A percentile compares a stretch with the other conserved stretches of the same genome.
Evolutionary conservation across 2,113 vertebrate genomes (phyloP).

Genomic region (Dolichallabes microphthalmus): DNA sequence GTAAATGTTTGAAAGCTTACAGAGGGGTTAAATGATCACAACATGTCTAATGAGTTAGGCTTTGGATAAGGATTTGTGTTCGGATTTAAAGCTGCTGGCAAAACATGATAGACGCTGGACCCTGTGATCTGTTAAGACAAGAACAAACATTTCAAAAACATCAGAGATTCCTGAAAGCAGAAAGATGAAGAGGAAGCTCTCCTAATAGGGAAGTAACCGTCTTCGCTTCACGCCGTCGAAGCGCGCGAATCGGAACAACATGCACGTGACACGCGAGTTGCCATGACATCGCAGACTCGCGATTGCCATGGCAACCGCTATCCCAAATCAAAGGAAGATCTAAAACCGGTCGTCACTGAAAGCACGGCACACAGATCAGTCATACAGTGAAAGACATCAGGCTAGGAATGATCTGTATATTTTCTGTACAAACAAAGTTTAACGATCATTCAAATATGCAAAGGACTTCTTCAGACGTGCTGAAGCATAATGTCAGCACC

Average conservation of each 20-base stretch:
- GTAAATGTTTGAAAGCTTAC: neutral
- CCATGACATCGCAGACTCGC: conserved; percentile 30
- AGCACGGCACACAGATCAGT: neutral
- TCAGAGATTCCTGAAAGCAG: neutral
- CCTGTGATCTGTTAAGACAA: neutral
- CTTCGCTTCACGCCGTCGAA: neutral
- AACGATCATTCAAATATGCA: neutral
- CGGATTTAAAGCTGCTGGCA: neutral
- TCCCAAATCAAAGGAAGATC: conserved; percentile 19
- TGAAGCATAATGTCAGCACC: conserved; percentile 60
- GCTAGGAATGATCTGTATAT: neutral
- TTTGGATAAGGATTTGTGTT: neutral
- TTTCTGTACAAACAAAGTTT: neutral
- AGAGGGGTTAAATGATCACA: neutral
- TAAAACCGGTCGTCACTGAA: neutral
- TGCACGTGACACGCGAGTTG: conserved; percentile 15
- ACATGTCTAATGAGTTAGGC: neutral
- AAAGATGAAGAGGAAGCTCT: neutral
- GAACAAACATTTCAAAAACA: neutral
- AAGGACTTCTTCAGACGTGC: neutral
- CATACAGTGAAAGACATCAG: neutral
- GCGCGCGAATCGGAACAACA: too few species aligned
- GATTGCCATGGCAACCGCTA: conserved; percentile 52
- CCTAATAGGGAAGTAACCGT: neutral
- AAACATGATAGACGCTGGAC: neutral